Base-by-base conservation (phyloP, 2,888 invertebrate species). In the Thecocarcelia acutangulata region DNA sequence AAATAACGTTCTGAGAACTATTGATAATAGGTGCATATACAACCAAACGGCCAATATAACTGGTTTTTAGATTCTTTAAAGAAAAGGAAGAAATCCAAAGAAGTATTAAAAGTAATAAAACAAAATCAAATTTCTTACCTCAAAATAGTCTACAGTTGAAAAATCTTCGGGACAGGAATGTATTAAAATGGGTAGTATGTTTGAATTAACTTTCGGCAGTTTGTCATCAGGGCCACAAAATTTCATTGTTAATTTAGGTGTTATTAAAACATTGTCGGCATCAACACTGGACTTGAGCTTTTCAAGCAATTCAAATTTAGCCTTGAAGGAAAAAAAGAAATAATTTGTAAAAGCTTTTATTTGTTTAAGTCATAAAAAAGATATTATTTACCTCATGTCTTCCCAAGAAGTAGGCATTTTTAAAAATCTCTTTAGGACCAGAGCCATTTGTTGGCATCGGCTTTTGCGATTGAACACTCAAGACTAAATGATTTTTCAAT, bases 141-240 rank as follows among this genome's bases (percentile, higher is more conserved):
- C 95, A 90, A 94, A 97, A 89, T 97, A 97, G 85, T 95, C 94
- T 24, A 96, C 94, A 0, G 96, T 96, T 21, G 95, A 96, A 91
- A 97, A 97, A 88, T 96, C 93, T n/a, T 94, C 94, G 0, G 97
- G 97, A 88, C 96, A 96, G 83, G 95, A 94, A 91, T 96, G 94
- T 83, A 96, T 92, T 87, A 94, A 92, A 75, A 96, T 93, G 9
- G 96, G 96, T 83, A 96, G 91, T 85, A 94, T 92, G 80, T 91
- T 91, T 28, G 92, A 88, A 46, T 93, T 93, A 5, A 94, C 93
- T 15, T 91, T 88, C 11, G 92, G 91, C 1, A 93, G 91, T 64
- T 91, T 90, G 77, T 94, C 93, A 56, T 93, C 93, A 86, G 94
- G 93, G 59, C 93, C 93, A 86, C 94, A 95, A 92, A 96, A 96